These are phyloP conservation scores for Acanthosepion pharaonis DNA, from an alignment of 2,888 invertebrate species.

Conservation along the genomic window DNA sequence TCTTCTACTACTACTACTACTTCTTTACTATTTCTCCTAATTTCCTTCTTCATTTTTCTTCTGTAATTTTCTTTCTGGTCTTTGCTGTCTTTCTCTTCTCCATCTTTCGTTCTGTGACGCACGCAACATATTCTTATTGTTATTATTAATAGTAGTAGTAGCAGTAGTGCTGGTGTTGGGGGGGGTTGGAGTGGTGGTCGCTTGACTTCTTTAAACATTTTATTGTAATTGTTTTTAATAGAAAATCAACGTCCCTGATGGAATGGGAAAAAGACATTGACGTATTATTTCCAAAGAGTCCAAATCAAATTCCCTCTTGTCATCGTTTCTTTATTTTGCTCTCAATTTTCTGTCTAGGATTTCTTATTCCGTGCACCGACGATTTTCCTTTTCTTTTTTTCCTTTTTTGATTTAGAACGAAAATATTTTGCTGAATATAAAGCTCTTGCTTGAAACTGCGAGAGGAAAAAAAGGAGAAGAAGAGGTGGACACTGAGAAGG, in stretches of 20 bases:
- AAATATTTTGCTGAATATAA: no score
- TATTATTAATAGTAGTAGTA: no score
- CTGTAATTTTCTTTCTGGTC: not conserved
- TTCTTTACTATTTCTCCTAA: no score
- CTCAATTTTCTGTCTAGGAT: not conserved
- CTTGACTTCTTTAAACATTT: not conserved
- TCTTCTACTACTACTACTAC: not conserved
- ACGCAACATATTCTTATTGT: no score
- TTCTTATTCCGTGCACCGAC: no score
- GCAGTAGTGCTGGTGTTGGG: no score
- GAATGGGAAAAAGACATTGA: not conserved
- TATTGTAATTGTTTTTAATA: not conserved
- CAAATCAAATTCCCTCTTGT: not conserved
- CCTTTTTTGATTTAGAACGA: no score
- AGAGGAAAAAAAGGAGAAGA: no score
- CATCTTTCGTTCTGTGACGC: not conserved
- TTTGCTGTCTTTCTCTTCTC: not conserved
- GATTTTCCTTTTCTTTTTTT: no score
- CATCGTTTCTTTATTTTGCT: not conserved
- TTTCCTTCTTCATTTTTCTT: not conserved
- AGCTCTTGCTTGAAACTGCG: no score
- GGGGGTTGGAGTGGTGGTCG: no score
- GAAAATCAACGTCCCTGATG: constrained; percentile 10
- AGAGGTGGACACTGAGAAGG: no score
- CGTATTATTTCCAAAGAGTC: constrained; percentile 15